These are phyloP conservation scores for Lysandra coridon DNA, from an alignment of 2,888 invertebrate species.

Conservation along the genomic window DNA sequence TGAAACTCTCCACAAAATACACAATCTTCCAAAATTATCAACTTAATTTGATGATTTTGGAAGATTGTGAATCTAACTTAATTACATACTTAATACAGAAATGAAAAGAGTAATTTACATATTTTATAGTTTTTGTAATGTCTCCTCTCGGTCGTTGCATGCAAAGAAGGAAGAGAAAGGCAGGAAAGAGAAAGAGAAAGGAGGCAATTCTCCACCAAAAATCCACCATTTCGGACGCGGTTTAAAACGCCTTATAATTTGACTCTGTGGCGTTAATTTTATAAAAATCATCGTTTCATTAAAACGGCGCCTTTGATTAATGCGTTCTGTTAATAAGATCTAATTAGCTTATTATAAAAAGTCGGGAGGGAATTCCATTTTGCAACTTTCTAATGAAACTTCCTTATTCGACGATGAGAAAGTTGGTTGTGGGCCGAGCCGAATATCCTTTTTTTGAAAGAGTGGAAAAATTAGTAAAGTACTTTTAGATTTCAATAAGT, in stretches of 20 bases:
- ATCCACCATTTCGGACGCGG: not conserved
- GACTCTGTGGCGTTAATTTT: not conserved
- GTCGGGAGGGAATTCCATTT: constrained; percentile 16
- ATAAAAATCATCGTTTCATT: constrained; percentile 21
- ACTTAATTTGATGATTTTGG: not conserved
- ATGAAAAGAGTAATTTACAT: too few species aligned
- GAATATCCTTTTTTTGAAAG: not conserved
- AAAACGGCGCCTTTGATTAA: constrained; percentile 26
- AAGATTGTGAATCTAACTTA: too few species aligned
- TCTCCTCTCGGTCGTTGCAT: too few species aligned
- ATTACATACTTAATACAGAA: too few species aligned
- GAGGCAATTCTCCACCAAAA: not conserved
- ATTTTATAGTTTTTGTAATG: too few species aligned
- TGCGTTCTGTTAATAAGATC: constrained; percentile 18
- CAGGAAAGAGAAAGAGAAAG: too few species aligned
- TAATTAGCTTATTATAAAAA: constrained; percentile 18
- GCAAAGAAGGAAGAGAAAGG: too few species aligned
- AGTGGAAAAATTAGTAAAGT: not conserved
- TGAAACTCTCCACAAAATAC: constrained; percentile 11
- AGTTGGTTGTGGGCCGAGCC: not conserved
- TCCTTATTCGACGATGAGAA: not conserved
- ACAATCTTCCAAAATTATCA: constrained; percentile 9
- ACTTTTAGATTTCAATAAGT: too few species aligned
- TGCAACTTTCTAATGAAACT: constrained; percentile 5
- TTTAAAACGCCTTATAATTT: constrained; percentile 13